A percentile compares a stretch with the other conserved stretches of the same genome.
These are phyloP conservation scores for Cyprinodon brontotheroides DNA, from an alignment of 2,113 vertebrate species.

Conservation along the genomic window DNA sequence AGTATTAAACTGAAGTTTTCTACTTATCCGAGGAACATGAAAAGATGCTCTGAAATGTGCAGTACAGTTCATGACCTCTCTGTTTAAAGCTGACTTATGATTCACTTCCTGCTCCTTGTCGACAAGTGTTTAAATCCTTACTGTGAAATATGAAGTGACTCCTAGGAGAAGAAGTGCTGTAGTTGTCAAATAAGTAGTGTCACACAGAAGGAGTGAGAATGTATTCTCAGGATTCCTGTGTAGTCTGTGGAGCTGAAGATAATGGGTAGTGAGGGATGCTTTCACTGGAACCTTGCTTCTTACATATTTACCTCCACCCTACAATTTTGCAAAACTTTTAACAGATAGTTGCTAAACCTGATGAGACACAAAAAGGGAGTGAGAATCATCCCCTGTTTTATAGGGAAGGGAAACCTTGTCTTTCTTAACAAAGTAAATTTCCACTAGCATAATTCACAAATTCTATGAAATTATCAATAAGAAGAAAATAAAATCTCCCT, in stretches of 20 bases:
- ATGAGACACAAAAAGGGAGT: conserved; percentile 60
- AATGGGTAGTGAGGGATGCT: conserved; percentile 34
- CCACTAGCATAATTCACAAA: neutral
- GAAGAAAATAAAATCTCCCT: neutral
- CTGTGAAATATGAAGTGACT: conserved; percentile 32
- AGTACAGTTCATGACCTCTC: conserved; percentile 20
- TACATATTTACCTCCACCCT: conserved; percentile 1
- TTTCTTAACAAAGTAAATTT: neutral
- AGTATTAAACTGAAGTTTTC: conserved; percentile 20
- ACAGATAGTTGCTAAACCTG: conserved; percentile 49
- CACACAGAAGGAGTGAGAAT: conserved; percentile 19
- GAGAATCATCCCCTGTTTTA: conserved; percentile 2
- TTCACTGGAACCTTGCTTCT: conserved; percentile 30
- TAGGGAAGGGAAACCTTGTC: neutral
- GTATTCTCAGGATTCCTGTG: conserved; percentile 2
- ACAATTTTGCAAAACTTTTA: conserved; percentile 16
- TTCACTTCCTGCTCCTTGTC: conserved; percentile 2
- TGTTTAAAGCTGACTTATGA: neutral
- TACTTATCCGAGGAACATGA: conserved; percentile 1
- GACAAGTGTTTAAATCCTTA: conserved; percentile 24
- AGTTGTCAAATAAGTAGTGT: conserved; percentile 44
- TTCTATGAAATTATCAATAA: neutral
- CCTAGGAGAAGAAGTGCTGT: conserved; percentile 16
- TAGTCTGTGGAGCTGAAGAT: neutral
- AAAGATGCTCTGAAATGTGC: conserved; percentile 4